These are phyloP conservation scores for Nyctalus aviator DNA, from an alignment of 2,797 vertebrate genomes.

Conservation along the genomic window DNA sequence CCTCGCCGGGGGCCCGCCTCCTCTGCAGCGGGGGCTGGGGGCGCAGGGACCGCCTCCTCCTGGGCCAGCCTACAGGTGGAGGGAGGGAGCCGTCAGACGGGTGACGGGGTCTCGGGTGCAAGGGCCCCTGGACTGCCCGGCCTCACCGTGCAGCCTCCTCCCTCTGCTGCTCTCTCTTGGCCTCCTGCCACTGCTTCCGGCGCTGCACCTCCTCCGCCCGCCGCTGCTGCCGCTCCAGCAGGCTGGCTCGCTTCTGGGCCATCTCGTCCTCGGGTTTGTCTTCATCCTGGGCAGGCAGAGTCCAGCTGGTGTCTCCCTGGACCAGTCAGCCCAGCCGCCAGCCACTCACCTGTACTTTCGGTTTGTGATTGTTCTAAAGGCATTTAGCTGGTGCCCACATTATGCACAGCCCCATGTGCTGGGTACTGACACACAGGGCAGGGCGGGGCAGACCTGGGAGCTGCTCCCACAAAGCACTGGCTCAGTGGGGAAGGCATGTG, in stretches of 20 bases:
- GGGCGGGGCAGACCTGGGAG: background rate
- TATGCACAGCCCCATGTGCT: background rate
- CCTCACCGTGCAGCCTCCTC: conserved; percentile 82
- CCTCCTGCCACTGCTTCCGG: conserved; percentile 92
- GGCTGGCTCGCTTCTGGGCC: conserved; percentile 92
- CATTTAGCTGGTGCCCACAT: background rate
- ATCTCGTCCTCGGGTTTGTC: conserved; percentile 93
- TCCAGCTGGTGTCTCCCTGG: background rate
- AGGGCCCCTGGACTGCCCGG: accelerated
- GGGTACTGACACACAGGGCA: background rate
- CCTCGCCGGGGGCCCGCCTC: conserved; percentile 88
- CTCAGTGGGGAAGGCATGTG: background rate
- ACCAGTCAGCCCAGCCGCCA: background rate
- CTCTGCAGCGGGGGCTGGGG: conserved; percentile 27
- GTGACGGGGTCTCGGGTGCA: accelerated
- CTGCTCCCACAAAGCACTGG: background rate
- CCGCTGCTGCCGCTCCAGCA: conserved; percentile 95
- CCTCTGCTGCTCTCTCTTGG: conserved; percentile 92
- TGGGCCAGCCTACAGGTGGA: conserved; percentile 85
- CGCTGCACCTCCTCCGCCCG: conserved; percentile 92
- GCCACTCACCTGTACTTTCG: background rate
- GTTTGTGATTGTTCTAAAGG: background rate
- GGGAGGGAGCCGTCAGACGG: background rate
- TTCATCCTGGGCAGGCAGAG: conserved; percentile 86
- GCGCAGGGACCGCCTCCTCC: conserved; percentile 34